Evolutionary conservation across 2,888 invertebrate species (phyloP).

Genomic region (Apamea sordens): DNA sequence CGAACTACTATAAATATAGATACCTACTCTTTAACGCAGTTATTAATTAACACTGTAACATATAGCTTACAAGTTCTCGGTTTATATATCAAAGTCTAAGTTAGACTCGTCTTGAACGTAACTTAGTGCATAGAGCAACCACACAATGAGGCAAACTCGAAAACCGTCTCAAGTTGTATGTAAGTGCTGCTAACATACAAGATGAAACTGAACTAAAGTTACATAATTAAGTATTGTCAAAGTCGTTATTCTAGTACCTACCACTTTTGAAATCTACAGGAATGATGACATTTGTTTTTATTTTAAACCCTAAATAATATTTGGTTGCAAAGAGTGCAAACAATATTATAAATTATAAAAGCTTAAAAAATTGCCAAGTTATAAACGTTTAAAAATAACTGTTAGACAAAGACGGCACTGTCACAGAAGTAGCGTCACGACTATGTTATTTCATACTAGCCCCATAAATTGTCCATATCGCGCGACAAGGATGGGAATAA

Average conservation of each 20-base stretch:
- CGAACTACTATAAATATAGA: too few species aligned
- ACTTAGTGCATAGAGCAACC: slow-evolving; percentile 35
- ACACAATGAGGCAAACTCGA: slow-evolving; percentile 5
- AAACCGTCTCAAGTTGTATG: background rate
- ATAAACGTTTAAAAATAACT: too few species aligned
- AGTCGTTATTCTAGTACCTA: background rate
- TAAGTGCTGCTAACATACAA: background rate
- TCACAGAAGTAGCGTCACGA: too few species aligned
- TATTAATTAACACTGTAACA: background rate
- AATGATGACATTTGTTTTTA: too few species aligned
- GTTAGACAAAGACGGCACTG: too few species aligned
- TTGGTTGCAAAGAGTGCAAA: too few species aligned
- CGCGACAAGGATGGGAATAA: too few species aligned
- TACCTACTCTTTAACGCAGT: background rate
- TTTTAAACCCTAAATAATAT: too few species aligned
- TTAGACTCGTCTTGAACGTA: slow-evolving; percentile 13
- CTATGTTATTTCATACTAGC: too few species aligned
- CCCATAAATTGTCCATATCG: background rate
- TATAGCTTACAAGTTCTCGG: slow-evolving; percentile 9
- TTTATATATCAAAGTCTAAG: slow-evolving; percentile 27
- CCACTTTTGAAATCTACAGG: background rate
- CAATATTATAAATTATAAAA: too few species aligned
- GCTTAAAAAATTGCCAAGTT: too few species aligned
- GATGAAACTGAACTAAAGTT: too few species aligned
- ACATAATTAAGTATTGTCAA: background rate